Base-by-base conservation (phyloP, 64 coral and sea anemone species). In the Montipora capricornis region DNA sequence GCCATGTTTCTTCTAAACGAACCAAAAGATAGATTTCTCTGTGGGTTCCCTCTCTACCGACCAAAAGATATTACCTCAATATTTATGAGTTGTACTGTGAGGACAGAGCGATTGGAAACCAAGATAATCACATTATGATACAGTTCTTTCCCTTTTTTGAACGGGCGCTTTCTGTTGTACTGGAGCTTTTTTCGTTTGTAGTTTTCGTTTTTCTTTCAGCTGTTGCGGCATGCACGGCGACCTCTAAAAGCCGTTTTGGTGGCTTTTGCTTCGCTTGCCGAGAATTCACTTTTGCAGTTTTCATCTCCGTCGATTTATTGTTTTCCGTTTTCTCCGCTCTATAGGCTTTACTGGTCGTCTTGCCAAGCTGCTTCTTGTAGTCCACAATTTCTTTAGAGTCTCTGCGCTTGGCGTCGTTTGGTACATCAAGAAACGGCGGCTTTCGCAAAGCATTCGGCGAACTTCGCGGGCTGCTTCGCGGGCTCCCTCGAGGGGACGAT, bases 101-200 rank as follows among this genome's bases (percentile, higher is more conserved):
- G 47, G 66, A 57, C 53, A 57, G 6, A 22, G 46, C 66, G 82
- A 86, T 86, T 86, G 71, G 37, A 86, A 71, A 86, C 66, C 64
- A 86, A 86, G 64, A 73, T 86, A 86, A 86, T 86, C 66, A 86
- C 82, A 86, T 86, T 86, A 86, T 86, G 17, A 44, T 8, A 29
- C 82, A 86, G 45, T 86, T 86, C 26, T 49, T 86, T 9, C 29
- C 82, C 66, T 86, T 86, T 19, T 70, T 86, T 73, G 82, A 50
- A 12, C 14, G 61, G 61, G 45, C 8, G 17, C 19, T 73, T 19
- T 46, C 71, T 16, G 82, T 3, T 11, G 82, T 68, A n/a, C 17
- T 50, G 3, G 62, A 71, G 24, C 59, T 8, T 86, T 86, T 86
- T 20, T 16, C 45, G 71, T 86, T 70, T 86, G 62, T 8, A 16